Percentiles rank a stretch among this genome's conserved stretches.
Conservation (phyloP, 2,113 vertebrate species). For the Potamarius usumacintae region DNA sequence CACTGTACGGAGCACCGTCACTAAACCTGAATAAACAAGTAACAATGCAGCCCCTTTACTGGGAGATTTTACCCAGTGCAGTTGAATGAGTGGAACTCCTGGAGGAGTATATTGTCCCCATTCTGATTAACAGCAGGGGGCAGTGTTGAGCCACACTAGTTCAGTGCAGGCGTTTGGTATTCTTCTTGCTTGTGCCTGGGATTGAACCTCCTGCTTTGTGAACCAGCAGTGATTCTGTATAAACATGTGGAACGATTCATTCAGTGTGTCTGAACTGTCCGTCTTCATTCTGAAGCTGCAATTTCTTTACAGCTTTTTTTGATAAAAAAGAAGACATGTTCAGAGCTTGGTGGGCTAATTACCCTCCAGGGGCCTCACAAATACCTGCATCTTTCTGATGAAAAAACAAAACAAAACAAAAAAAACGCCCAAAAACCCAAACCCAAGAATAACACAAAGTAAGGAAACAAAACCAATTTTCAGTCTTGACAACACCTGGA, state of each 20-base stretch:
- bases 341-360: constrained; percentile 54
- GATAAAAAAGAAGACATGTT: constrained; percentile 51
- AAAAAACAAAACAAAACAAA: constrained; percentile 17
- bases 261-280: constrained; percentile 48
- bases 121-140: constrained; percentile 57
- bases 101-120: not conserved
- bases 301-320: constrained; percentile 30
- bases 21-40: not conserved
- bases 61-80: not conserved
- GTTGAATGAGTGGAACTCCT: not conserved
- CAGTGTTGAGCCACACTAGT: constrained; percentile 57
- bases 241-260: constrained; percentile 47
- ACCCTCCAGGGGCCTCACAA: constrained; percentile 41
- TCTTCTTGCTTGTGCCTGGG: constrained; percentile 28
- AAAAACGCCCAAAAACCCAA: not conserved
- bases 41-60: not conserved
- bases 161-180: constrained; percentile 29
- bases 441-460: not conserved
- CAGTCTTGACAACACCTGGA: constrained; percentile 2
- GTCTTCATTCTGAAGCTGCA: constrained; percentile 33
- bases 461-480: constrained; percentile 32
- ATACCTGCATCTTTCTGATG: constrained; percentile 29
- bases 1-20: not conserved
- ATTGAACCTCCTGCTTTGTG: constrained; percentile 40
- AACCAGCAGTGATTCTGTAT: constrained; percentile 44